These are phyloP conservation scores for Baryphthengus martii DNA, from an alignment of 2,113 vertebrate genomes.

Conservation along the genomic window DNA sequence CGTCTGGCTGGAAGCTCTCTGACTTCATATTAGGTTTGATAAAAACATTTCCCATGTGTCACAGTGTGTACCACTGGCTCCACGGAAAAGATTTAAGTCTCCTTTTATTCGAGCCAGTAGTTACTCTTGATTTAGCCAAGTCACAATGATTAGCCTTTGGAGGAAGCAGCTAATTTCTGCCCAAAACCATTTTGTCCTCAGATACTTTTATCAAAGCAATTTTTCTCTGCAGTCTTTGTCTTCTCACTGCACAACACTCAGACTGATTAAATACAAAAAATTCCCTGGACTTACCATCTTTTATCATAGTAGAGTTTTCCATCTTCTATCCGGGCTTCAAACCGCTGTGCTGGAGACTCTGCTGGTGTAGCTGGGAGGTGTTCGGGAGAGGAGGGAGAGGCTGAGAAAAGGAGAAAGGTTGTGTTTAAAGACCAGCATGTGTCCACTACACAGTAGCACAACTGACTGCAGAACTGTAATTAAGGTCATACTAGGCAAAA, in stretches of 20 bases:
- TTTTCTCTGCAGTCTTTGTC: not conserved
- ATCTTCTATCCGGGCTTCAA: slow-evolving; percentile 96
- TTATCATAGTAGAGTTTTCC: slow-evolving; percentile 98
- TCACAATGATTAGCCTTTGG: accelerated
- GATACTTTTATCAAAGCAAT: not conserved
- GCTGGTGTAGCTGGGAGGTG: slow-evolving; percentile 87
- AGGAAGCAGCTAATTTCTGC: not conserved
- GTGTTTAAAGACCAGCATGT: not conserved
- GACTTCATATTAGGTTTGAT: not conserved
- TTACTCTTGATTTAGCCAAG: not conserved
- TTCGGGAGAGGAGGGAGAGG: slow-evolving; percentile 91
- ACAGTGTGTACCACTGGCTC: not conserved
- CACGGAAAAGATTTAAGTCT: not conserved
- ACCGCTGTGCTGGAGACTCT: slow-evolving; percentile 89
- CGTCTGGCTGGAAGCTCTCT: not conserved
- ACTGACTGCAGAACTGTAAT: not conserved
- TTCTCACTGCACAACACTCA: not conserved
- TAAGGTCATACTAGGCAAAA: not conserved
- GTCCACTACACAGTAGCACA: not conserved
- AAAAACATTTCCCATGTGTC: not conserved
- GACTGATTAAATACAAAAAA: not conserved
- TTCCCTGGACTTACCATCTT: slow-evolving; percentile 82
- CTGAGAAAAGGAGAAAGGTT: slow-evolving; percentile 63
- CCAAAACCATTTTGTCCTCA: not conserved
- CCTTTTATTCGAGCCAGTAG: not conserved